Conservation (phyloP, 2,113 vertebrate genomes). For the Daubentonia madagascariensis region DNA sequence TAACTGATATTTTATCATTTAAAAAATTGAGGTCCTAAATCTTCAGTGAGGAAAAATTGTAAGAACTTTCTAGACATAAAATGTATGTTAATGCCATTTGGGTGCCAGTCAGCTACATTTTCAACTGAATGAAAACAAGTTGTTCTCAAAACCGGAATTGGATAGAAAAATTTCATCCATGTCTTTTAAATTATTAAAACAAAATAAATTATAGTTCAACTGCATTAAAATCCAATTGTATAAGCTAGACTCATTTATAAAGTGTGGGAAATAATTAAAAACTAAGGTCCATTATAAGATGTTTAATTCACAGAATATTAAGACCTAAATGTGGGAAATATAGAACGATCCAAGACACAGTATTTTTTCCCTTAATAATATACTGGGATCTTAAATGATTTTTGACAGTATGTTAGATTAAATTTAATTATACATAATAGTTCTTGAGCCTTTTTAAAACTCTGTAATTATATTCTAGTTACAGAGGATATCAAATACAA, state of each 20-base stretch:
- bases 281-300: not conserved
- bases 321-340: not conserved
- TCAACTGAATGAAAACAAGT: slow-evolving; percentile 22
- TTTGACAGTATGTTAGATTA: not conserved
- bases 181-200: slow-evolving; percentile 19
- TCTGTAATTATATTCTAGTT: not conserved
- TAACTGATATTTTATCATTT: slow-evolving; percentile 33
- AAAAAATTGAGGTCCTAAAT: not conserved
- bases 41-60: slow-evolving; percentile 32
- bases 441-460: slow-evolving; percentile 8
- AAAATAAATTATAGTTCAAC: not conserved
- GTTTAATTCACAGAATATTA: not conserved
- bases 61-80: not conserved
- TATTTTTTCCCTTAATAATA: not conserved
- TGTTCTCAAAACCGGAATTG: slow-evolving; percentile 10
- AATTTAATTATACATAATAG: not conserved
- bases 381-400: slow-evolving; percentile 6
- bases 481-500: not conserved
- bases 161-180: not conserved
- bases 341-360: not conserved
- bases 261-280: slow-evolving; percentile 35
- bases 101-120: not conserved
- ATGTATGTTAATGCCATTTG: not conserved
- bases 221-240: not conserved
- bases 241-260: not conserved